Percentiles rank a stretch among this genome's conserved stretches.
Evolutionary conservation across 2,113 vertebrate species (phyloP).

Genomic region (Corydoras maculifer): DNA sequence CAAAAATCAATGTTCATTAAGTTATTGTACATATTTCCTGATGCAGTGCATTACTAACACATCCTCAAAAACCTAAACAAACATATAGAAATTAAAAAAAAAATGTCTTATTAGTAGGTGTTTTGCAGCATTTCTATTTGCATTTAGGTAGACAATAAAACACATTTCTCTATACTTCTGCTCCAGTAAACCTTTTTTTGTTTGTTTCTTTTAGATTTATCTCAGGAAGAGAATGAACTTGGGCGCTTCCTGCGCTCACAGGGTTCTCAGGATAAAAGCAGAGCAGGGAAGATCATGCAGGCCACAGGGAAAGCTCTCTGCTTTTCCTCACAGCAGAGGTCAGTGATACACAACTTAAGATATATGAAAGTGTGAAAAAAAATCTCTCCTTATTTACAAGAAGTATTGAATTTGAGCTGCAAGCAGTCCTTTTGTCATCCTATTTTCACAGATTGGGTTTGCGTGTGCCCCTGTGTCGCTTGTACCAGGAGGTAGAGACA

Average conservation of each 20-base stretch:
- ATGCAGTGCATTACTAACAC: too few species aligned
- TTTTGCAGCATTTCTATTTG: too few species aligned
- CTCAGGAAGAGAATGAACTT: slow-evolving; percentile 95
- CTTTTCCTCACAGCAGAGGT: slow-evolving; percentile 98
- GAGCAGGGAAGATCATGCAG: slow-evolving; percentile 98
- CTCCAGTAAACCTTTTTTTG: too few species aligned
- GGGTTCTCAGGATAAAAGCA: slow-evolving; percentile 90
- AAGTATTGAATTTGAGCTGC: background rate
- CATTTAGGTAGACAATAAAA: too few species aligned
- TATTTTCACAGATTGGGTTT: slow-evolving; percentile 72
- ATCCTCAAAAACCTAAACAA: too few species aligned
- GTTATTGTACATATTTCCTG: too few species aligned
- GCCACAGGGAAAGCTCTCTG: slow-evolving; percentile 95
- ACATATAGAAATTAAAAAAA: too few species aligned
- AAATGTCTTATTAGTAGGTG: too few species aligned
- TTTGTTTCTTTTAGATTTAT: slow-evolving; percentile 69
- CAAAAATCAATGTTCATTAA: too few species aligned
- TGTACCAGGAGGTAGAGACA: slow-evolving; percentile 95
- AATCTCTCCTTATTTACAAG: too few species aligned
- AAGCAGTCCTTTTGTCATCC: background rate
- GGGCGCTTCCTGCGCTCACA: slow-evolving; percentile 92
- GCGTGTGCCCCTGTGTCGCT: slow-evolving; percentile 78
- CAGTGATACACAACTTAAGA: slow-evolving; percentile 11
- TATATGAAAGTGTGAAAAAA: too few species aligned
- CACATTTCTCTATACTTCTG: too few species aligned